Evolutionary conservation across 2,797 vertebrate genomes (phyloP), one percentile per base, ranked within the genome.

Genomic region (Microctenopoma lineatum): DNA sequence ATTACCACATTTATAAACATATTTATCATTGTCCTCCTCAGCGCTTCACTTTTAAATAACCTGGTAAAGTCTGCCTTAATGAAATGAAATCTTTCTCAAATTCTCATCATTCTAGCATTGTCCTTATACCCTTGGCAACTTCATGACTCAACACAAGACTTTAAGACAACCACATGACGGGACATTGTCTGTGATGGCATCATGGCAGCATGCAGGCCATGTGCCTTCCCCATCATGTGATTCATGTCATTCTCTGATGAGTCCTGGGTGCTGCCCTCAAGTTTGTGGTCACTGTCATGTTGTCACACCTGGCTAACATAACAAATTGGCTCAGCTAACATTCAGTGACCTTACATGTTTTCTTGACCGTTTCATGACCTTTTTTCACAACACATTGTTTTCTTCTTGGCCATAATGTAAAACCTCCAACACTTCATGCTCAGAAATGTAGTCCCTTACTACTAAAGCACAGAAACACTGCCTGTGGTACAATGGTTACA

Each of bases 141-240:
- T 32, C 1, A 32, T 1, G 29, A 32, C 29, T 6, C 29, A 21
- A 21, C 21, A 21, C 21, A 21, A 21, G 21, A 21, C 21, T 21
- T 21, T 21, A 21, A 6, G 5, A 32, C 29, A 32, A 7, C 29
- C 29, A 32, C 29, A 32, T 18, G 59, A 32, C 45, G 34, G 38
- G 51, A 21, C 6, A 21, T 48, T 1, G 39, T 63, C 51, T 5
- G 27, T 75, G 63, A 55, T 53, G 41, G 25, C 44, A 58, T 41
- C 7, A 7, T 59, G 52, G 47, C 39, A 52, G 34, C 34, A 54
- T 61, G 50, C 38, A 7, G 21, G 56, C 36, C 34, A 18, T 25
- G 63, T 55, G 36, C 53, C 42, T 21, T 12, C 13, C 7, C 44
- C 57, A 48, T 73, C 66, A 55, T 76, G 70, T 72, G 70, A 54